Conservation (phyloP, 1,140 invertebrate species). For the Bombus superbus region DNA sequence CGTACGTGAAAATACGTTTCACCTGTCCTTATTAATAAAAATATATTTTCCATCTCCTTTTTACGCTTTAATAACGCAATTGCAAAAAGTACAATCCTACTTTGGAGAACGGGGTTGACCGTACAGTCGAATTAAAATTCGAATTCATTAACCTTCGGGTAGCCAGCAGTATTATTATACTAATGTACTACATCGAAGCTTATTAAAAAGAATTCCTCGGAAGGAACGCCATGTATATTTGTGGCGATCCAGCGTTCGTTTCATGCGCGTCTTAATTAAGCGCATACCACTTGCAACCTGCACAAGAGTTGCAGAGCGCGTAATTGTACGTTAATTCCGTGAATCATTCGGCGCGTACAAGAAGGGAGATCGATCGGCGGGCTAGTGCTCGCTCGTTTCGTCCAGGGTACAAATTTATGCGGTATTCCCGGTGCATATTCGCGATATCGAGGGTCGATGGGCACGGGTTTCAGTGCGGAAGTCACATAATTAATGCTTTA, state of each 20-base stretch:
- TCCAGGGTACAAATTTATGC: conserved; percentile 38
- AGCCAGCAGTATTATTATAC: background rate
- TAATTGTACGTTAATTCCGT: conserved; percentile 39
- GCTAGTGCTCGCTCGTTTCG: background rate
- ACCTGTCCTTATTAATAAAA: background rate
- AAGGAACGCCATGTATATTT: background rate
- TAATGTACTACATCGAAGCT: background rate
- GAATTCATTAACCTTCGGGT: conserved; percentile 8
- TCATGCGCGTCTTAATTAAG: conserved; percentile 16
- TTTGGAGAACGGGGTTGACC: background rate
- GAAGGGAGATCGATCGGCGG: conserved; percentile 23
- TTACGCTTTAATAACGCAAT: background rate
- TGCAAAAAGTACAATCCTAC: background rate
- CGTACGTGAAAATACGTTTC: background rate
- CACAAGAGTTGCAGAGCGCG: too few species aligned
- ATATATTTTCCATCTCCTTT: background rate
- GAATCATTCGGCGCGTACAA: conserved; percentile 12
- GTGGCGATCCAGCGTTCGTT: background rate
- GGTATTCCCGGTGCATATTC: conserved; percentile 20
- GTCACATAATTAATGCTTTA: conserved; percentile 69
- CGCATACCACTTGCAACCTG: background rate
- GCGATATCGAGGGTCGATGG: conserved; percentile 49
- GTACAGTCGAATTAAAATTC: background rate
- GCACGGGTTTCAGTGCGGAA: conserved; percentile 59
- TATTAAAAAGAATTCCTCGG: background rate